Percentiles rank a stretch among this genome's conserved stretches.
These are phyloP conservation scores for Mohoua ochrocephala DNA, from an alignment of 2,113 vertebrate genomes.

Conservation along the genomic window DNA sequence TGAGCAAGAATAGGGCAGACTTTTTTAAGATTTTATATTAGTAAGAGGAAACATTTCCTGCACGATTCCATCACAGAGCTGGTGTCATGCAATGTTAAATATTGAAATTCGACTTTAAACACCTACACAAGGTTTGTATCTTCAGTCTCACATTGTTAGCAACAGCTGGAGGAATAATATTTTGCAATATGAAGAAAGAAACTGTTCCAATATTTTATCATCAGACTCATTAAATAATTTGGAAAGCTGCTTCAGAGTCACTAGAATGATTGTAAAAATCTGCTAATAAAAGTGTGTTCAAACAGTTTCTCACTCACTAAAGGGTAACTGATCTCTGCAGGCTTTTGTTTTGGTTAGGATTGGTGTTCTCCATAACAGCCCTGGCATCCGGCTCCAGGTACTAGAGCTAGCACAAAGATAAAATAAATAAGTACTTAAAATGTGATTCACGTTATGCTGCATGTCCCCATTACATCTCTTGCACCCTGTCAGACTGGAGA, in stretches of 20 bases:
- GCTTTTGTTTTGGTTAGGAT: not conserved
- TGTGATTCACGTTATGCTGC: not conserved
- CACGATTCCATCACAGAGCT: not conserved
- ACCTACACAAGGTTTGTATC: not conserved
- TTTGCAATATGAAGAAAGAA: not conserved
- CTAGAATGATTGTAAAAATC: not conserved
- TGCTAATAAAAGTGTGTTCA: not conserved
- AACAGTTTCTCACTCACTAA: not conserved
- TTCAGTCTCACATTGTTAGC: not conserved
- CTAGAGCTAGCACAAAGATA: fast-evolving
- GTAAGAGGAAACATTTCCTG: not conserved
- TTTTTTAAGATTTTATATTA: not conserved
- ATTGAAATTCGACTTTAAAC: not conserved
- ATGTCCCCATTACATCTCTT: not conserved
- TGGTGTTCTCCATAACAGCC: not conserved
- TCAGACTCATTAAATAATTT: not conserved
- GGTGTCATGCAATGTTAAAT: not conserved
- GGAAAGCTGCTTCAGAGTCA: not conserved
- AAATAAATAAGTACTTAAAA: not conserved
- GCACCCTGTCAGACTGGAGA: not conserved
- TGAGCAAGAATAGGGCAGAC: not conserved
- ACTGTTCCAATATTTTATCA: not conserved
- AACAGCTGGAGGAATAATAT: not conserved
- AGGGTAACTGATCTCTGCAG: not conserved
- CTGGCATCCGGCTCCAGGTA: not conserved